Evolutionary conservation across 2,797 vertebrate genomes (phyloP).

Genomic region (Scolopax bukidnonensis): DNA sequence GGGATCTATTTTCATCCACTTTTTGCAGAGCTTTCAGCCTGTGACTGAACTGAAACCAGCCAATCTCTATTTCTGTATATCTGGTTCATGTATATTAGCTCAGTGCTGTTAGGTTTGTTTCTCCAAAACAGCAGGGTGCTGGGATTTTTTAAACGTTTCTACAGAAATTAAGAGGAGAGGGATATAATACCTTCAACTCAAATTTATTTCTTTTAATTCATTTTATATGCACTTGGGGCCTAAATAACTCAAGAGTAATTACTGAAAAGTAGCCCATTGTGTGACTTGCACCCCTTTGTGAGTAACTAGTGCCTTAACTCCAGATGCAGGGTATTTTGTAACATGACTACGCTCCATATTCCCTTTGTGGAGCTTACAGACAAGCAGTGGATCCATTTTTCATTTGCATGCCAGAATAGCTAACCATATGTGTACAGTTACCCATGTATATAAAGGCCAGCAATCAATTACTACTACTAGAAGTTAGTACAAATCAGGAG

Average conservation of each 20-base stretch:
- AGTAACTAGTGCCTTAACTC: slow-evolving; percentile 59
- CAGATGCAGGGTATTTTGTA: slow-evolving; percentile 59
- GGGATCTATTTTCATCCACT: slow-evolving; percentile 6
- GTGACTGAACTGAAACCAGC: slow-evolving; percentile 23
- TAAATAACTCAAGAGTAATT: slow-evolving; percentile 64
- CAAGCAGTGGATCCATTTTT: slow-evolving; percentile 23
- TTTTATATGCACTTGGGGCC: slow-evolving; percentile 67
- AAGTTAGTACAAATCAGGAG: not conserved
- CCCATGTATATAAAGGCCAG: not conserved
- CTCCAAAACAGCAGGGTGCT: slow-evolving; percentile 60
- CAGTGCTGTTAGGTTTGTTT: slow-evolving; percentile 44
- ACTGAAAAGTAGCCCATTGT: slow-evolving; percentile 68
- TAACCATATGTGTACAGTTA: slow-evolving; percentile 19
- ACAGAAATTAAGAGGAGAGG: slow-evolving; percentile 60
- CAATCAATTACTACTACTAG: not conserved
- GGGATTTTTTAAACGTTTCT: slow-evolving; percentile 60
- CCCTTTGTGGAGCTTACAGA: slow-evolving; percentile 31
- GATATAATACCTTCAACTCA: slow-evolving; percentile 64
- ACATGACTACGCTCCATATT: not conserved
- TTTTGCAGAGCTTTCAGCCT: slow-evolving; percentile 19
- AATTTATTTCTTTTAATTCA: slow-evolving; percentile 73
- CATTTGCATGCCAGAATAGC: not conserved
- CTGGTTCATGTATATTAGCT: slow-evolving; percentile 56
- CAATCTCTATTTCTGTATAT: slow-evolving; percentile 41
- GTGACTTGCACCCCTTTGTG: slow-evolving; percentile 61